These are phyloP conservation scores for Deilephila porcellus DNA, from an alignment of 2,888 invertebrate genomes.

Conservation along the genomic window DNA sequence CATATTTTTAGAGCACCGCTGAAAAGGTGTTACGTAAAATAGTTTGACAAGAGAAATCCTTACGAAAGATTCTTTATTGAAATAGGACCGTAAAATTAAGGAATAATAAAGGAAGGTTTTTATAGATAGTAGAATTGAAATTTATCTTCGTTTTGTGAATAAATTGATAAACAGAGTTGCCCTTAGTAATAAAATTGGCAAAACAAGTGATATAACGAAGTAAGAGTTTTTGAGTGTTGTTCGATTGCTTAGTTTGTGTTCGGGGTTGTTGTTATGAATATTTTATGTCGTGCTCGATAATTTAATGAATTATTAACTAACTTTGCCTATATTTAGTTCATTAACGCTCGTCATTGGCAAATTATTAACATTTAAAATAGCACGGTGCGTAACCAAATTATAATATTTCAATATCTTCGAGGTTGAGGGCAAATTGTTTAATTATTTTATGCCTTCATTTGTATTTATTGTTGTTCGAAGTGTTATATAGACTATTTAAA, in stretches of 20 bases:
- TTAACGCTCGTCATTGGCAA: slow-evolving; percentile 8
- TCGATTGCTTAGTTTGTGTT: slow-evolving; percentile 8
- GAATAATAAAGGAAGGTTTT: slow-evolving; percentile 1
- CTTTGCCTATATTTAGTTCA: slow-evolving; percentile 13
- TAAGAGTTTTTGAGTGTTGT: slow-evolving; percentile 21
- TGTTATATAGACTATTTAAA: no score
- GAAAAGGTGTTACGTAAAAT: slow-evolving; percentile 46
- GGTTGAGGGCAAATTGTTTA: not conserved
- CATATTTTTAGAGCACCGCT: slow-evolving; percentile 43
- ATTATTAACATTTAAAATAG: slow-evolving; percentile 15
- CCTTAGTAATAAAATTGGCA: slow-evolving; percentile 3
- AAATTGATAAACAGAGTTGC: not conserved
- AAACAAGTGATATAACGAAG: slow-evolving; percentile 13
- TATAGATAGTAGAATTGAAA: not conserved
- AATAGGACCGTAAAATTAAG: slow-evolving; percentile 11
- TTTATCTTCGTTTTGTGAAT: slow-evolving; percentile 2
- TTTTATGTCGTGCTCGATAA: slow-evolving; percentile 15
- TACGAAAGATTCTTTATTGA: not conserved
- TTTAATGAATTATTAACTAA: slow-evolving; percentile 20
- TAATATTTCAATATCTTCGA: not conserved
- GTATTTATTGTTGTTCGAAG: not conserved
- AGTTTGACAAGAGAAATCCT: slow-evolving; percentile 7
- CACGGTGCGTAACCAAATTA: not conserved
- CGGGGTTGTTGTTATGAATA: slow-evolving; percentile 13
- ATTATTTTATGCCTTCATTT: not conserved